Base-by-base conservation (phyloP, 2,888 invertebrate species). In the Acrobeloides nanus region DNA sequence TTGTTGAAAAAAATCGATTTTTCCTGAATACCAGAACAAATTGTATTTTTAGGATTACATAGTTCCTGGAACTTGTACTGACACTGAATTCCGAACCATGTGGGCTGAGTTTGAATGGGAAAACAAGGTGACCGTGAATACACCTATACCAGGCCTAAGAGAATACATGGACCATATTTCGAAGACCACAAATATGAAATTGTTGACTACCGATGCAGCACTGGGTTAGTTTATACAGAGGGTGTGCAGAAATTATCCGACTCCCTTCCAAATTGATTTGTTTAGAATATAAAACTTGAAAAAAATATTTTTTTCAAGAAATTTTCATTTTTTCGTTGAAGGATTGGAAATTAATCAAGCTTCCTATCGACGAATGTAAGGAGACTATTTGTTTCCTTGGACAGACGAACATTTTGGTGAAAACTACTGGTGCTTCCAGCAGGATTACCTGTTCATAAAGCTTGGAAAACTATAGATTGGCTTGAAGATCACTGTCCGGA, bases 41-140 rank as follows among this genome's bases (percentile, higher is more conserved):
- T 33, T 24, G 15, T n/a, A 25, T n/a, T 55, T 97, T 65, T 92
- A 97, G 87, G 97, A 99, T 80, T 93, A 93, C 78, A 92, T 93
- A 72, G 85, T 93, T 72, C 75, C 79, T 72, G 58, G 76, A 73
- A 51, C 90, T 15, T 95, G 95, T 76, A 87, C 84, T 43, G 97
- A 97, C 76, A 83, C 84, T 0, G 95, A 97, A 79, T 99, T 97
- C 81, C 79, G 97, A 5, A 85, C 87, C 77, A 99, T 99, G 97
- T 99, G 97, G 97, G 89, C 92, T 2, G 95, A 95, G 80, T 99
- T 99, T 79, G 97, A 99, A 78, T 99, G 97, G 97, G 97, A 99
- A 80, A 99, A 99, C 78, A 99, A 99, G 82, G 90, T 81, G 4
- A 18, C 55, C n/a, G 43, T 57, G 8, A 38, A 49, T 18, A 97